phyloP scores from a whole-genome alignment of 2,113 vertebrate genomes.

The Menura novaehollandiae region DNA sequence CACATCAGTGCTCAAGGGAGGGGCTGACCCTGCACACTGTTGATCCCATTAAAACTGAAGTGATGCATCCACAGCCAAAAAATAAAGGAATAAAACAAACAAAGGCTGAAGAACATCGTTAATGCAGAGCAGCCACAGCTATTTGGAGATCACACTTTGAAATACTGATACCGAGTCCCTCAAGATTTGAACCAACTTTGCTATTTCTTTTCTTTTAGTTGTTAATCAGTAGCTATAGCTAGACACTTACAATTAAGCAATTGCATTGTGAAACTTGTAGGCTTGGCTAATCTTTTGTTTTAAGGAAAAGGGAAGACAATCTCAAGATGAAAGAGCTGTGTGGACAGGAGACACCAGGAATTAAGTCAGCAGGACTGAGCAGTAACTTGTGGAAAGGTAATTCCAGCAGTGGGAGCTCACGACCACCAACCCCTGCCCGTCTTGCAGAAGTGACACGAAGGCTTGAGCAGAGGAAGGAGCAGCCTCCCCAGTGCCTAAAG shows the following conservation, averaged over 20 bases:
- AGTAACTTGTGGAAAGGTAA: not conserved
- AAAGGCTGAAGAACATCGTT: fast-evolving
- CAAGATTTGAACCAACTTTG: not conserved
- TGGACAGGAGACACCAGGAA: not conserved
- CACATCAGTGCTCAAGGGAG: not conserved
- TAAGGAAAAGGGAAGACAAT: not conserved
- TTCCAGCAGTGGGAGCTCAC: not conserved
- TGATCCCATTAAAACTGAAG: not conserved
- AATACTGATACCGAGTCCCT: not conserved
- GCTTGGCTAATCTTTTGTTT: not conserved
- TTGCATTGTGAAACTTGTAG: not conserved
- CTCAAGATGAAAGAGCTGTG: not conserved
- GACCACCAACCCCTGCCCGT: not conserved
- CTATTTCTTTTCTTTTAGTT: not conserved
- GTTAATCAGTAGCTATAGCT: not conserved
- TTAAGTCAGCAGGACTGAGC: not conserved
- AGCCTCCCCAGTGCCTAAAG: not conserved
- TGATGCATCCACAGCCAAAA: not conserved
- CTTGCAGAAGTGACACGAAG: not conserved
- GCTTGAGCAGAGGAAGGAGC: fast-evolving
- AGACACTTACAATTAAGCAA: not conserved
- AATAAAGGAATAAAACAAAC: not conserved
- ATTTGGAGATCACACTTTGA: not conserved
- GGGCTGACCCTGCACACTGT: not conserved
- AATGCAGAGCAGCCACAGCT: not conserved